Percentiles rank a stretch among this genome's conserved stretches.
phyloP scores from a whole-genome alignment of 2,797 vertebrate genomes.

The Bovichtus diacanthus region DNA sequence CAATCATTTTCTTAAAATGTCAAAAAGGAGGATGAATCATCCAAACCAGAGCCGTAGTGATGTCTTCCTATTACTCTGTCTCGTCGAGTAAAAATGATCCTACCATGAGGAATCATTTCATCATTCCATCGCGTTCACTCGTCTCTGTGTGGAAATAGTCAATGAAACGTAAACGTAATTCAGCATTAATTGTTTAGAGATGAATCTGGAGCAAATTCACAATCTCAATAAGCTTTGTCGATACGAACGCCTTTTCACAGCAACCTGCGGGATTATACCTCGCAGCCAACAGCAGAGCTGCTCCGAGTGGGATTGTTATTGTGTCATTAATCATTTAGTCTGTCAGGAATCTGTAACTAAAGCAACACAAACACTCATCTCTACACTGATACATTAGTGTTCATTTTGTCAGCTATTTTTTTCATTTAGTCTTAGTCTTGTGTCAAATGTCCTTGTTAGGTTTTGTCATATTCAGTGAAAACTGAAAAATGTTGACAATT shows the following conservation, averaged over 20 bases:
- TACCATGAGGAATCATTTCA: not conserved
- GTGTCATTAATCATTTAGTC: not conserved
- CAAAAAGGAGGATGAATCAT: not conserved
- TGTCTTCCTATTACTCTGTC: not conserved
- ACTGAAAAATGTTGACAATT: too few species aligned
- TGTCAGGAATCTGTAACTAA: not conserved
- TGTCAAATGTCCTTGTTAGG: too few species aligned
- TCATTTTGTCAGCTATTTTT: too few species aligned
- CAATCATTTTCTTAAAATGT: not conserved
- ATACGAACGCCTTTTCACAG: slow-evolving; percentile 13
- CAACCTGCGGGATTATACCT: slow-evolving; percentile 2
- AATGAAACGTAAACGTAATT: not conserved
- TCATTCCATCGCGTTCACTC: not conserved
- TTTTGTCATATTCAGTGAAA: too few species aligned
- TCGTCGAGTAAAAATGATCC: not conserved
- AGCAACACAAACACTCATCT: not conserved
- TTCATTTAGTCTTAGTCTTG: too few species aligned
- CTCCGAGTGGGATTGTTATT: not conserved
- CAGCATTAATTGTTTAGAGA: slow-evolving; percentile 5
- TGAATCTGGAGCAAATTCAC: not conserved
- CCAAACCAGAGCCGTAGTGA: not conserved
- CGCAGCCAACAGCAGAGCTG: slow-evolving; percentile 3
- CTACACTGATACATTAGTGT: too few species aligned
- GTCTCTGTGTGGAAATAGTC: not conserved
- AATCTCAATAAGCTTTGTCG: not conserved